Evolutionary conservation across 2,113 vertebrate species (phyloP), one percentile per base, ranked within the genome.

Genomic region (Elaphurus davidianus): DNA sequence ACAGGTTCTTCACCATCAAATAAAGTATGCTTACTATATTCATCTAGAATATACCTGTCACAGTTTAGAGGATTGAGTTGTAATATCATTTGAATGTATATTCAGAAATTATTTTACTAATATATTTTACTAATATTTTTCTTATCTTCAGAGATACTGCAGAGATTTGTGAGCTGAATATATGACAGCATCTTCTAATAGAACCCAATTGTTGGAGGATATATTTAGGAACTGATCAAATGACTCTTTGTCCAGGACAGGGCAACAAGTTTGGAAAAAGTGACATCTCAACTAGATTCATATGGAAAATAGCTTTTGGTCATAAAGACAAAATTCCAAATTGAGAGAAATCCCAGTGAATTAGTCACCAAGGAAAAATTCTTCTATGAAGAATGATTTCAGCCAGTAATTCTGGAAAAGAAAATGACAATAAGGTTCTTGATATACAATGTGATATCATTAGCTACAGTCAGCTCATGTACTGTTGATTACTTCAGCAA

Each of bases 251-350:
- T 67, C 30, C 78, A 30, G 7, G 94, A 96, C 8, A 97, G 54
- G 0, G 3, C 14, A 81, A 1, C 4, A 33, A 91, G 1, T 81
- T 97, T 98, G 95, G 90, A 98, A 98, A 98, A 97, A 97, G 0
- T 98, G 40, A 96, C 95, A 96, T 93, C 95, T 98, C 57, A 91
- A 90, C 33, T 96, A 40, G 21, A 90, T 98, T 91, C 76, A 96
- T 97, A 90, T 96, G 95, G 93, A 98, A 98, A 99, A 98, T 5
- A 97, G 87, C 33, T 97, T 97, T 89, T 87, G 59, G 52, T 94
- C 43, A 81, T 81, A 94, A 96, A 52, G 97, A 93, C 93, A 98
- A 96, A 98, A 97, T 88, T 98, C 6, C 67, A 97, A 96, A 97
- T 0, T 94, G 81, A 98, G 88, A 96, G 27, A 94, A 92, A 96